phyloP scores from a whole-genome alignment of 1,140 invertebrate species.

The Parasteatoda tepidariorum region DNA sequence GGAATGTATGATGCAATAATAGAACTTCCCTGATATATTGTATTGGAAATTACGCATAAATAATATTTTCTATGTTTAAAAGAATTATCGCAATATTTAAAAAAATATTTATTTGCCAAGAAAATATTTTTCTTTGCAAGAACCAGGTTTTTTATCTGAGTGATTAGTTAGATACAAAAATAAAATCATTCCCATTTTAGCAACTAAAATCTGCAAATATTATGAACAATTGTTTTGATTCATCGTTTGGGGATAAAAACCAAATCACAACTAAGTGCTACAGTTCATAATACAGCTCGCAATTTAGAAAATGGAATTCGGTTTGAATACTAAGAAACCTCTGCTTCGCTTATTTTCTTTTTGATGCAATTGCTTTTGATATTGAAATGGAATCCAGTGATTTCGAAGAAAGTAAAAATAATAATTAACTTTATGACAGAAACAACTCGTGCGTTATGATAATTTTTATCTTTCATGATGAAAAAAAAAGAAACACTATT shows the following conservation, averaged over 20 bases:
- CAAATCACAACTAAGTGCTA: background rate
- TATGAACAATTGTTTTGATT: constrained; percentile 46
- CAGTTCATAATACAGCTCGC: constrained; percentile 8
- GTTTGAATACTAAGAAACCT: constrained; percentile 27
- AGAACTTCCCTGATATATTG: background rate
- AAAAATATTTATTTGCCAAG: background rate
- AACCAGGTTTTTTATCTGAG: constrained; percentile 26
- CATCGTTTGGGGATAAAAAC: constrained; percentile 15
- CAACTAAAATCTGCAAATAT: background rate
- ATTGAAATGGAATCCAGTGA: constrained; percentile 2
- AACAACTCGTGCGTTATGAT: constrained; percentile 2
- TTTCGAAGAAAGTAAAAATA: constrained; percentile 23
- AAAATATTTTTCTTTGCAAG: constrained; percentile 9
- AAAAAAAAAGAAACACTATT: background rate
- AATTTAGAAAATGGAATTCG: constrained; percentile 47
- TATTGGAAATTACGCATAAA: background rate
- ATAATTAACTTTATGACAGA: constrained; percentile 49
- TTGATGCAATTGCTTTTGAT: constrained; percentile 27
- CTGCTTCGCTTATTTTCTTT: background rate
- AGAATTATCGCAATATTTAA: background rate
- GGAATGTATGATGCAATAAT: background rate
- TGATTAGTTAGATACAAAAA: constrained; percentile 21
- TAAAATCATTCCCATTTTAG: constrained; percentile 5
- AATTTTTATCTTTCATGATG: background rate
- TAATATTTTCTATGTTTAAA: background rate